These are phyloP conservation scores for Macropodus opercularis DNA, from an alignment of 2,797 vertebrate genomes.

Conservation along the genomic window DNA sequence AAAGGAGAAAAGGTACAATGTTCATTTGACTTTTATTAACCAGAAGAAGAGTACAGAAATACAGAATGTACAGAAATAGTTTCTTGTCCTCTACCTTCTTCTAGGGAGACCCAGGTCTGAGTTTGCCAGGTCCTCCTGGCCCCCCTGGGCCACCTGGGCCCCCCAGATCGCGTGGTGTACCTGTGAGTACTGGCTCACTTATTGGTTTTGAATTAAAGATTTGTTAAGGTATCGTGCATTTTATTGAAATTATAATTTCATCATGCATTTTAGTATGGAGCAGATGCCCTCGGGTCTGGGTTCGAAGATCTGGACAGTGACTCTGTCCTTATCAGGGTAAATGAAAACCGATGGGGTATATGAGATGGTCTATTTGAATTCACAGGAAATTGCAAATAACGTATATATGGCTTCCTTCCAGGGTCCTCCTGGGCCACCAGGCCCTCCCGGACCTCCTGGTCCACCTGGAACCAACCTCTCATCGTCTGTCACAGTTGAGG, in stretches of 20 bases:
- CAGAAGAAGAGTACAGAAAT: conserved; percentile 7
- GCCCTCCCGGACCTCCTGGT: conserved; percentile 85
- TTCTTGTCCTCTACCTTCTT: not conserved
- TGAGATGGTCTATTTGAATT: not conserved
- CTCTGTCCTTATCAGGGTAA: conserved; percentile 77
- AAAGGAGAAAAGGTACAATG: conserved; percentile 85
- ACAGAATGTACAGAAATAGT: not conserved
- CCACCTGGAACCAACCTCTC: conserved; percentile 76
- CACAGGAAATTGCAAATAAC: no score
- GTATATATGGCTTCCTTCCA: conserved; percentile 48
- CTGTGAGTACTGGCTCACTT: no score
- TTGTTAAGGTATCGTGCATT: no score
- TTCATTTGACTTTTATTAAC: not conserved
- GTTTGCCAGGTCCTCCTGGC: conserved; percentile 79
- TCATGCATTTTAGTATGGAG: conserved; percentile 76
- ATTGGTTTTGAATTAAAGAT: no score
- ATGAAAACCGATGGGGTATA: not conserved
- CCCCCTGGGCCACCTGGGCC: conserved; percentile 78
- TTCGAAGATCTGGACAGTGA: conserved; percentile 82
- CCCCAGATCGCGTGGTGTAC: conserved; percentile 71
- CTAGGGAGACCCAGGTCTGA: conserved; percentile 81
- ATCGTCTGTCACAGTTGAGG: conserved; percentile 67
- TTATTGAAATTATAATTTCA: no score
- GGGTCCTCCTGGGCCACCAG: conserved; percentile 89
- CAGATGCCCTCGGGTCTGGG: conserved; percentile 84